phyloP scores from a whole-genome alignment of 2,113 vertebrate genomes.

The Sander lucioperca region DNA sequence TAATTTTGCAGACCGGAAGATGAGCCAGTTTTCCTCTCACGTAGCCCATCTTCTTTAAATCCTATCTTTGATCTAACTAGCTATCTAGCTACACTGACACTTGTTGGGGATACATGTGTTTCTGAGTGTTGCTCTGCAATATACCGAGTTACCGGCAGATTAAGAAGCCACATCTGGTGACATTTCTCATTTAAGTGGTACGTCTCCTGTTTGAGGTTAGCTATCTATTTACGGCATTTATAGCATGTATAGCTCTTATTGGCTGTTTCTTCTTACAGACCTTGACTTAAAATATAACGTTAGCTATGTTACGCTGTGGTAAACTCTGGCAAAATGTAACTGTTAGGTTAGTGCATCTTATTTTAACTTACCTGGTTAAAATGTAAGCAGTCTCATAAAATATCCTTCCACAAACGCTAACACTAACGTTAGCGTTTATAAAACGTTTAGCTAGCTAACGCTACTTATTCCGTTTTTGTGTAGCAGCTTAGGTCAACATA shows the following conservation, averaged over 20 bases:
- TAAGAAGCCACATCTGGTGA: neutral
- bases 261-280: neutral
- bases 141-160: slow-evolving; percentile 21
- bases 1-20: slow-evolving; percentile 14
- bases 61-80: neutral
- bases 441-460: neutral
- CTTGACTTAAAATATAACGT: neutral
- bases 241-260: neutral
- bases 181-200: neutral
- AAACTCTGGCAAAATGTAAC: neutral
- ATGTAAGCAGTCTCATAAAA: neutral
- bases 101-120: slow-evolving; percentile 54
- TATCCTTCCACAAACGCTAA: rapidly evolving
- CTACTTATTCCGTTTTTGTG: neutral
- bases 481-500: neutral
- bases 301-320: neutral
- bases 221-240: neutral
- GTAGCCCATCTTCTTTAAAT: neutral
- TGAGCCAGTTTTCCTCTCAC: neutral
- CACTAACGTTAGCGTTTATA: neutral
- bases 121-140: neutral
- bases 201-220: neutral
- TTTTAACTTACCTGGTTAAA: neutral
- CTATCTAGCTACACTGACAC: slow-evolving; percentile 23
- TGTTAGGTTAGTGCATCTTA: neutral